phyloP scores from a whole-genome alignment of 2,113 vertebrate genomes.

The Phoxinus phoxinus region DNA sequence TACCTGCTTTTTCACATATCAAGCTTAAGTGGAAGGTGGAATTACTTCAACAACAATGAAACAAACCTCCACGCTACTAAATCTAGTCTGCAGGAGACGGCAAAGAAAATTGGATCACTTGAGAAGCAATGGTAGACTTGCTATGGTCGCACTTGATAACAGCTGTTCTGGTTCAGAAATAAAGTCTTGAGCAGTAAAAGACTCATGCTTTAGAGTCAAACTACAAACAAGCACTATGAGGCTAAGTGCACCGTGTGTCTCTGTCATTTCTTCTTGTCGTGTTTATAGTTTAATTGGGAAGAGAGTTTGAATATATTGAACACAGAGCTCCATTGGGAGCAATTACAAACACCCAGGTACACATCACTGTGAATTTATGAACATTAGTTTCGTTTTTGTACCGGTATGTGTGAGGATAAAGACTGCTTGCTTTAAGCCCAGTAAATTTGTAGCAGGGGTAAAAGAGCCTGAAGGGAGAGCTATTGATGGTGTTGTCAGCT shows the following conservation, averaged over 20 bases:
- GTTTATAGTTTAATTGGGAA: conserved; percentile 46
- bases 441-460: conserved; percentile 11
- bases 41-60: neutral
- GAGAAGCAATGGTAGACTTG: neutral
- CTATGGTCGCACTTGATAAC: conserved; percentile 9
- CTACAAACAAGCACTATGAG: conserved; percentile 16
- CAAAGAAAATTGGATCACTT: conserved; percentile 13
- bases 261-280: neutral
- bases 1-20: neutral
- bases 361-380: conserved; percentile 34
- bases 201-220: conserved; percentile 28
- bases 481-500: conserved; percentile 3
- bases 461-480: neutral
- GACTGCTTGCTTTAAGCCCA: neutral
- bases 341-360: conserved; percentile 36
- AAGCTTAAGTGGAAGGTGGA: neutral
- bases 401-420: conserved; percentile 18
- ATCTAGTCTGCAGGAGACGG: neutral
- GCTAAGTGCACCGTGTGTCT: conserved; percentile 12
- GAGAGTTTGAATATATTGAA: conserved; percentile 36
- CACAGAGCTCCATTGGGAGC: conserved; percentile 14
- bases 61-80: neutral
- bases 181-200: conserved; percentile 3
- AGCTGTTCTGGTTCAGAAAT: conserved; percentile 5
- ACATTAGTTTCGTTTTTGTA: conserved; percentile 1